phyloP scores from a whole-genome alignment of 2,888 invertebrate genomes.

The Electrophaes corylata region DNA sequence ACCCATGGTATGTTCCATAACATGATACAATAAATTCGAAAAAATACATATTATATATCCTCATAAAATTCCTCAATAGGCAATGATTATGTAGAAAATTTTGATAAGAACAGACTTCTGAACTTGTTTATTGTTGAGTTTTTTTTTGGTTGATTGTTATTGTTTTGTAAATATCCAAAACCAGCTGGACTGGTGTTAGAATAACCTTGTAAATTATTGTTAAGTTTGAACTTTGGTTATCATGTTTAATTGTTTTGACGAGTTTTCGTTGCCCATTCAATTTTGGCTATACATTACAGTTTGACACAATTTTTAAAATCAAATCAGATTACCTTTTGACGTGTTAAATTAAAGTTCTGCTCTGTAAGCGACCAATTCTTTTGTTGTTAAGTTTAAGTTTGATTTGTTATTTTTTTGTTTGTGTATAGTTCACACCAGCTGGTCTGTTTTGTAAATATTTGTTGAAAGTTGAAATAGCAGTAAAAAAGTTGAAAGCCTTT shows the following conservation, averaged over 20 bases:
- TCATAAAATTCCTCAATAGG: not conserved
- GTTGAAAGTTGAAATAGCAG: conserved; percentile 1
- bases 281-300: not conserved
- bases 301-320: not conserved
- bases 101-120: not conserved
- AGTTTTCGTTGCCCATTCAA: not conserved
- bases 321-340: not conserved
- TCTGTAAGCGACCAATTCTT: not conserved
- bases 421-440: conserved; percentile 7
- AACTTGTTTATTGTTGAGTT: conserved; percentile 9
- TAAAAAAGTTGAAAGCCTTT: too few relatives aligned
- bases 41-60: not conserved
- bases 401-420: not conserved
- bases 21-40: not conserved
- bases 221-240: not conserved
- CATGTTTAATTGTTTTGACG: not conserved
- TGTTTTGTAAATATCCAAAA: conserved; percentile 4
- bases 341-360: not conserved
- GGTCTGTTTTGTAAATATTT: conserved; percentile 16
- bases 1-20: too few relatives aligned
- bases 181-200: conserved; percentile 38
- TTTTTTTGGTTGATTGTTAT: conserved; percentile 29
- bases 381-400: not conserved
- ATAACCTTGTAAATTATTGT: not conserved
- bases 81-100: not conserved